Evolutionary conservation across 2,797 vertebrate genomes (phyloP).

Genomic region (Falco rusticolus): DNA sequence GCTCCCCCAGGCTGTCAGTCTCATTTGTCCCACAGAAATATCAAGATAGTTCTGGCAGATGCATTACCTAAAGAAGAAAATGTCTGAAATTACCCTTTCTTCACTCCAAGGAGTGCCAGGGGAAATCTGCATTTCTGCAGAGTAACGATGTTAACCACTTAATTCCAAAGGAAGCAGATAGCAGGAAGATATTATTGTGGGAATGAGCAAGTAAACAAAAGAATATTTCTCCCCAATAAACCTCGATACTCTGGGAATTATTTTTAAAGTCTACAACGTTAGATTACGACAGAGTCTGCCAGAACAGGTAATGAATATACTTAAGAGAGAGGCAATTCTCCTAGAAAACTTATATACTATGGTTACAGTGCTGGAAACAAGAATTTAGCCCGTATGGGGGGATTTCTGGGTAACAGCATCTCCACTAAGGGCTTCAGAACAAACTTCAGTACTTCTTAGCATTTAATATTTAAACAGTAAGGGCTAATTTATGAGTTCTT

Average conservation of each 20-base stretch:
- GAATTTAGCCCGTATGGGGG: not conserved
- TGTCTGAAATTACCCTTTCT: constrained; percentile 45
- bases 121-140: constrained; percentile 45
- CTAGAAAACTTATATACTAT: not conserved
- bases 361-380: not conserved
- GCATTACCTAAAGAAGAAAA: constrained; percentile 37
- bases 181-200: constrained; percentile 31
- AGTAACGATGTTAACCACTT: constrained; percentile 12
- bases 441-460: not conserved
- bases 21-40: constrained; percentile 38
- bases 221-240: constrained; percentile 57
- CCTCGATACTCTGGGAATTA: constrained; percentile 34
- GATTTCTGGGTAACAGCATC: not conserved
- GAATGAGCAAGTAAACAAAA: constrained; percentile 69
- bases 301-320: constrained; percentile 52
- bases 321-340: constrained; percentile 52
- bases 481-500: not conserved
- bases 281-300: constrained; percentile 35
- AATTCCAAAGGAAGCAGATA: constrained; percentile 51
- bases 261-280: constrained; percentile 30
- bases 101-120: constrained; percentile 17
- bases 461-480: not conserved
- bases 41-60: constrained; percentile 19
- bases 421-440: not conserved
- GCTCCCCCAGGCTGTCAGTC: constrained; percentile 30